These are phyloP conservation scores for Pseudococcus viburni DNA, from an alignment of 2,888 invertebrate species.

Conservation along the genomic window DNA sequence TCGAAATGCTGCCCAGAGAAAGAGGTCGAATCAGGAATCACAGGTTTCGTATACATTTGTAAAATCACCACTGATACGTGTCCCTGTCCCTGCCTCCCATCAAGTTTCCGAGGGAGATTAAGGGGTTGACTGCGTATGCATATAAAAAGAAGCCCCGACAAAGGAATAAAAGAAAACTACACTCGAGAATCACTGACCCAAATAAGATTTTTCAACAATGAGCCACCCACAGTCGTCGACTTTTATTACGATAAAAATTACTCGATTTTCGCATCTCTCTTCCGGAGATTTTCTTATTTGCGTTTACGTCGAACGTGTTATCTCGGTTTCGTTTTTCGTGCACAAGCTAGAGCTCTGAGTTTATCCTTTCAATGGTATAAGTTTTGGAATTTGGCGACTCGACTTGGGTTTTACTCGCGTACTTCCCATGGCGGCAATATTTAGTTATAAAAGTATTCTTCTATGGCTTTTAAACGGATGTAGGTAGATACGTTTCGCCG, in stretches of 20 bases:
- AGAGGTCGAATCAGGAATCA: background rate
- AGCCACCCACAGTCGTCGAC: background rate
- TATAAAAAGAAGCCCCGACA: constrained; percentile 15
- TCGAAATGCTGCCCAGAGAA: background rate
- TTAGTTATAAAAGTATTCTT: constrained; percentile 20
- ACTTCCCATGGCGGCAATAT: constrained; percentile 11
- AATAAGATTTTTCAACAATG: constrained; percentile 39
- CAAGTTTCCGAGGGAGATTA: background rate
- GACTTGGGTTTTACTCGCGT: too few species aligned
- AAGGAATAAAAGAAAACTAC: constrained; percentile 40
- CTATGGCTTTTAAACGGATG: background rate
- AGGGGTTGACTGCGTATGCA: background rate
- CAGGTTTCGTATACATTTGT: background rate
- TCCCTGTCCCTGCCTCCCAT: background rate
- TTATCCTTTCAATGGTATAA: background rate
- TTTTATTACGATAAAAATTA: constrained; percentile 27
- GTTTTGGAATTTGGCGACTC: background rate
- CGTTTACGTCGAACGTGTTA: background rate
- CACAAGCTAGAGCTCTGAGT: too few species aligned
- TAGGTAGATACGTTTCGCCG: background rate
- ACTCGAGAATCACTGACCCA: constrained; percentile 36
- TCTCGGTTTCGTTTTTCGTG: too few species aligned
- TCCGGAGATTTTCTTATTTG: background rate
- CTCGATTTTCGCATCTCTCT: constrained; percentile 1
- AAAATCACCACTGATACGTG: background rate